Percentiles rank a stretch among this genome's conserved stretches.
Conservation (phyloP, 2,888 invertebrate species). For the Melinopterus prodromus region DNA sequence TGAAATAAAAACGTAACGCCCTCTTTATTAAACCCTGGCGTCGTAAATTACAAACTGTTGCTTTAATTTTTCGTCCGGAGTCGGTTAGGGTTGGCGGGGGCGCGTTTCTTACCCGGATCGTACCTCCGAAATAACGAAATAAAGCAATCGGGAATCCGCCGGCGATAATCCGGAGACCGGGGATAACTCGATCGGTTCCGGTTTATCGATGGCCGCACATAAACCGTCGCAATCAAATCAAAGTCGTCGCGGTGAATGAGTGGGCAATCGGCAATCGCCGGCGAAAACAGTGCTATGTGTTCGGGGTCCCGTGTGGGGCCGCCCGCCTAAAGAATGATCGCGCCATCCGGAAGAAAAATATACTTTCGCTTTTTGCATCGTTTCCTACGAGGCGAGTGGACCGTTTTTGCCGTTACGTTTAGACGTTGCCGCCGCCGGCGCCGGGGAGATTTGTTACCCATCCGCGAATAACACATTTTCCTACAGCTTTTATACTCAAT, state of each 20-base stretch:
- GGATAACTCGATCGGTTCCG: conserved; percentile 35
- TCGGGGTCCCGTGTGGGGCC: conserved; percentile 39
- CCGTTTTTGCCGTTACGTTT: conserved; percentile 17
- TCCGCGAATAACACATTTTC: background rate
- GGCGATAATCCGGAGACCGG: background rate
- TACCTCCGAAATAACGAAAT: conserved; percentile 28
- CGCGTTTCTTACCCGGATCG: background rate
- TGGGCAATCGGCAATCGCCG: conserved; percentile 56
- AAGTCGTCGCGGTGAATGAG: conserved; percentile 54
- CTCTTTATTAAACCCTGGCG: background rate
- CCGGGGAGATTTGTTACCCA: background rate
- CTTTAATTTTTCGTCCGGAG: background rate
- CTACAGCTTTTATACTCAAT: background rate
- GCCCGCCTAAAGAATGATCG: conserved; percentile 53
- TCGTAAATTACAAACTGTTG: conserved; percentile 4
- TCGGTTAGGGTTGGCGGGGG: background rate
- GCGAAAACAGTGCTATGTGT: conserved; percentile 49
- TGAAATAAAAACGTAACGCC: background rate
- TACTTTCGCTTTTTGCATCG: conserved; percentile 52
- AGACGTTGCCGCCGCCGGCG: conserved; percentile 8
- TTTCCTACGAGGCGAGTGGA: conserved; percentile 28
- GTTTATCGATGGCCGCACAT: conserved; percentile 44
- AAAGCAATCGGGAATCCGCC: conserved; percentile 31
- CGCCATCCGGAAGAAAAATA: conserved; percentile 57
- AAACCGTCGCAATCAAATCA: conserved; percentile 54